A percentile compares a stretch with the other conserved stretches of the same genome.
Conservation (phyloP, 2,113 vertebrate species). For the Entelurus aequoreus region DNA sequence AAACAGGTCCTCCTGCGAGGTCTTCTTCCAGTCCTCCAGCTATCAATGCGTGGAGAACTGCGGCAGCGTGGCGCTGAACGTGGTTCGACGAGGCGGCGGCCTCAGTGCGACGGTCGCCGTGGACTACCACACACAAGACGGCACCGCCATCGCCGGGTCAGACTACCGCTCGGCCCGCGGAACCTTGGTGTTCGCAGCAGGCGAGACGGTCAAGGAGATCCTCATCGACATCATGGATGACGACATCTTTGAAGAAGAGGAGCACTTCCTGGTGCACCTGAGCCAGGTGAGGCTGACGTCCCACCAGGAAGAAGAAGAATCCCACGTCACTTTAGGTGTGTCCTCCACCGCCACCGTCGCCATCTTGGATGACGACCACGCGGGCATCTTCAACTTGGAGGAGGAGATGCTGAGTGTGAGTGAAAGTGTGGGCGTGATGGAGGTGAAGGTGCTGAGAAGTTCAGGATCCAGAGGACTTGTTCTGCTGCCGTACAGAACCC, state of each 20-base stretch:
- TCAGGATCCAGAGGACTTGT: constrained; percentile 90
- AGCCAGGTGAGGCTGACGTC: constrained; percentile 79
- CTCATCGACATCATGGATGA: constrained; percentile 88
- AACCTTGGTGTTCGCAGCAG: constrained; percentile 83
- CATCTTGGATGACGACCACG: constrained; percentile 92
- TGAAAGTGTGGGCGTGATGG: constrained; percentile 90
- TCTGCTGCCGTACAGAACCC: constrained; percentile 87
- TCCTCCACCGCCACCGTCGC: constrained; percentile 84
- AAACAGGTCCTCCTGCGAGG: constrained; percentile 72
- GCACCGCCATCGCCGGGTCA: constrained; percentile 88
- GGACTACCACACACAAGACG: constrained; percentile 90
- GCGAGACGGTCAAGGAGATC: constrained; percentile 90
- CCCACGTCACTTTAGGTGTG: constrained; percentile 72
- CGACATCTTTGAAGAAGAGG: constrained; percentile 96
- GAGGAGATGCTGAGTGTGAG: constrained; percentile 81
- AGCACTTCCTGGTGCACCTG: constrained; percentile 92
- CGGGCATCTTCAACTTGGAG: constrained; percentile 93
- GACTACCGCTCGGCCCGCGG: constrained; percentile 88
- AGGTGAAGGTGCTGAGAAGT: constrained; percentile 86
- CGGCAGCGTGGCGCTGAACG: constrained; percentile 81
- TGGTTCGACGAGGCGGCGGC: constrained; percentile 83
- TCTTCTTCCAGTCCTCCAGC: constrained; percentile 85
- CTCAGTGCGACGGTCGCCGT: constrained; percentile 77
- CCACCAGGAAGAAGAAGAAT: constrained; percentile 61
- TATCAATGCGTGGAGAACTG: constrained; percentile 98